Evolutionary conservation across 2,113 vertebrate species (phyloP).

Genomic region (Donacobius atricapilla): DNA sequence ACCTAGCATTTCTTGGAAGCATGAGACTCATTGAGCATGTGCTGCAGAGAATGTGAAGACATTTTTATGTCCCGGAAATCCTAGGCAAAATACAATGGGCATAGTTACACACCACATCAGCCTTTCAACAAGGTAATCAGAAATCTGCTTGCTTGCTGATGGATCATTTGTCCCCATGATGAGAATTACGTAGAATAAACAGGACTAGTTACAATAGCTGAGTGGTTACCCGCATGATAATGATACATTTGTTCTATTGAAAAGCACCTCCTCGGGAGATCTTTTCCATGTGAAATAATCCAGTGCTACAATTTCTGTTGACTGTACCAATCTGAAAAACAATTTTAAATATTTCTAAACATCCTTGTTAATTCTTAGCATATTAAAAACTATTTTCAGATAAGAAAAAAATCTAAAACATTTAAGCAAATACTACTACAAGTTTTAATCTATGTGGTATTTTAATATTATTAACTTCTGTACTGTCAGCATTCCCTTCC

Average conservation of each 20-base stretch:
- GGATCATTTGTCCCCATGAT: conserved; percentile 1
- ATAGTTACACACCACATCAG: background rate
- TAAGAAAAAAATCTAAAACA: background rate
- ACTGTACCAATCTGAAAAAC: background rate
- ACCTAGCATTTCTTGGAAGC: background rate
- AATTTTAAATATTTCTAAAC: background rate
- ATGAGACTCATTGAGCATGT: background rate
- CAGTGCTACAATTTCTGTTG: background rate
- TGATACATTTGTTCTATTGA: background rate
- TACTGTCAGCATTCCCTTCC: background rate
- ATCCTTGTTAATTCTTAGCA: background rate
- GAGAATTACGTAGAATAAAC: conserved; percentile 14
- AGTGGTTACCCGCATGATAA: background rate
- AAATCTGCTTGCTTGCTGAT: background rate
- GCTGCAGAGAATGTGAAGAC: background rate
- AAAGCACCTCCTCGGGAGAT: background rate
- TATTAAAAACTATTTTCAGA: background rate
- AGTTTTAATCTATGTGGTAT: background rate
- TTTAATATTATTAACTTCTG: background rate
- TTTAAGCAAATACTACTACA: background rate
- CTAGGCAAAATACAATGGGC: background rate
- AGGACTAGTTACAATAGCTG: conserved; percentile 8
- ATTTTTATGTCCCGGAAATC: conserved; percentile 38
- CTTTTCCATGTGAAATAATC: background rate
- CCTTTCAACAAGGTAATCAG: conserved; percentile 5